Evolutionary conservation across 2,888 invertebrate genomes (phyloP).

Genomic region (Xanthorhoe designata): DNA sequence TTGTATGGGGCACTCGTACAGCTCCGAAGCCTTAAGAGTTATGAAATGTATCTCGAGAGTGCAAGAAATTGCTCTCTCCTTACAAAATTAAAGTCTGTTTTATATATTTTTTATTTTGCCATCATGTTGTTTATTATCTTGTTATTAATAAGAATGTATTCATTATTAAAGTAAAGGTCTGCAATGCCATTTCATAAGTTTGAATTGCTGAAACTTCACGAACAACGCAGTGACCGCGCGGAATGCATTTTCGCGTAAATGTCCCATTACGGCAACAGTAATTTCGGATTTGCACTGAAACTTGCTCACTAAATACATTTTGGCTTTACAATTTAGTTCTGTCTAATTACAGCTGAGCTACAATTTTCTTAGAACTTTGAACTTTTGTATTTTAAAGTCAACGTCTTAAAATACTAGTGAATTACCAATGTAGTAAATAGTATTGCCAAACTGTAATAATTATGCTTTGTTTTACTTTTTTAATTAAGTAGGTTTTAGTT

Average conservation of each 20-base stretch:
- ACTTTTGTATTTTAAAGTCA: not conserved
- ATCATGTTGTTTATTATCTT: too few species aligned
- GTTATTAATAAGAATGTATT: not conserved
- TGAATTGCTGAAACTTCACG: slow-evolving; percentile 38
- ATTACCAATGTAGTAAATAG: too few species aligned
- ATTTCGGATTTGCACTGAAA: slow-evolving; percentile 64
- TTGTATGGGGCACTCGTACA: too few species aligned
- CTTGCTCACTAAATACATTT: slow-evolving; percentile 45
- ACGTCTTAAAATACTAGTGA: too few species aligned
- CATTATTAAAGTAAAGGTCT: not conserved
- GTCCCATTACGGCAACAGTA: slow-evolving; percentile 63
- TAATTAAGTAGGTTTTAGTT: too few species aligned
- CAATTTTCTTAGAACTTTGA: not conserved
- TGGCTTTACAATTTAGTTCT: slow-evolving; percentile 32
- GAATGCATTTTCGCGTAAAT: slow-evolving; percentile 63
- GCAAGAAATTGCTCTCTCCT: too few species aligned
- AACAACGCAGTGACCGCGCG: slow-evolving; percentile 37
- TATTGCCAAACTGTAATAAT: too few species aligned
- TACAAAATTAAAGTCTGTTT: too few species aligned
- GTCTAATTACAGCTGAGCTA: slow-evolving; percentile 5
- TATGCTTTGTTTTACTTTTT: too few species aligned
- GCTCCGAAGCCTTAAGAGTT: too few species aligned
- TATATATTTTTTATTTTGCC: too few species aligned
- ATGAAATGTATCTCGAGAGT: too few species aligned
- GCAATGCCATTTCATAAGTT: slow-evolving; percentile 16